Conservation (phyloP, 2,797 vertebrate species). For the Linurgus olivaceus region DNA sequence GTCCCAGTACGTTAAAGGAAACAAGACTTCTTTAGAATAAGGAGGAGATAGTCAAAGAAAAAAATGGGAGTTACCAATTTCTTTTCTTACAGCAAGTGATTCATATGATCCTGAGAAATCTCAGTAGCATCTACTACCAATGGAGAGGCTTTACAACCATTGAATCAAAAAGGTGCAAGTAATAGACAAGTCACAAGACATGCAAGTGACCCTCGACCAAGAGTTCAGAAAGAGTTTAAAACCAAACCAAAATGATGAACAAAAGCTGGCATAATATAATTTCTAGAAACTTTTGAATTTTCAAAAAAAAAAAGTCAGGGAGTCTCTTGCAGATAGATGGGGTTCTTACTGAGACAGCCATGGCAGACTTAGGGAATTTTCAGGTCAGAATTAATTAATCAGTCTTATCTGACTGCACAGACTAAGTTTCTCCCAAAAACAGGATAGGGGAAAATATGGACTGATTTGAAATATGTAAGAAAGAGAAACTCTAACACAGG, state of each 20-base stretch:
- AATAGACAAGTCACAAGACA: neutral
- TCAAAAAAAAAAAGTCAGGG: neutral
- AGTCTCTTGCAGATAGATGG: neutral
- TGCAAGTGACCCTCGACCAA: rapidly evolving
- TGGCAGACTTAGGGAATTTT: neutral
- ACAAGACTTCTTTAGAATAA: neutral
- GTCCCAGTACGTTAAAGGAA: neutral
- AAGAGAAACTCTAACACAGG: neutral
- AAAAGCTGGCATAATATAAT: neutral
- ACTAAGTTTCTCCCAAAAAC: neutral
- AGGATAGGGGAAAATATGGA: neutral
- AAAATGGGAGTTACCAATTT: neutral
- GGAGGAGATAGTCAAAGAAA: neutral
- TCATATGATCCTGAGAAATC: neutral
- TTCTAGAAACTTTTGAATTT: neutral
- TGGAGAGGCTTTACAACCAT: rapidly evolving
- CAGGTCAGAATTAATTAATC: neutral
- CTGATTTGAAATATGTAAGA: neutral
- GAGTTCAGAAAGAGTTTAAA: neutral
- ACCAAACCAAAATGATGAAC: neutral
- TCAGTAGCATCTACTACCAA: neutral
- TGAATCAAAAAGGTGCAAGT: neutral
- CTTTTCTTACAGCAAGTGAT: neutral
- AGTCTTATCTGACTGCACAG: neutral
- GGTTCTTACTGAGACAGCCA: neutral